Conservation (phyloP, 2,797 vertebrate species). For the Chrysocyon brachyurus region DNA sequence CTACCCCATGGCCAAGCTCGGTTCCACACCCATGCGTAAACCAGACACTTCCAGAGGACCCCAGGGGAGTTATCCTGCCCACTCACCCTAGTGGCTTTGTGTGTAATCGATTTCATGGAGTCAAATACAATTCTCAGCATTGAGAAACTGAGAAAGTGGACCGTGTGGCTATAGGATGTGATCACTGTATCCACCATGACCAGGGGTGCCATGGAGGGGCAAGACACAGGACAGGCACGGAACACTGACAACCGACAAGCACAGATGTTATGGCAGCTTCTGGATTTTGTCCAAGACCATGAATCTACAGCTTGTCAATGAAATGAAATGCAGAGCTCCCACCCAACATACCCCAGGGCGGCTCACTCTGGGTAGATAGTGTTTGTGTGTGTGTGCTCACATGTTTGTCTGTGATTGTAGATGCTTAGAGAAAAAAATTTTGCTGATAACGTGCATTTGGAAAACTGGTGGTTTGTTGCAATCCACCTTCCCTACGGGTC, state of each 20-base stretch:
- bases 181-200: too few relatives aligned
- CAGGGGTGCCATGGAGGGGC: too few relatives aligned
- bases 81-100: neutral
- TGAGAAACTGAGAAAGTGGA: neutral
- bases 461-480: neutral
- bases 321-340: neutral
- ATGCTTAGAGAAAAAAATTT: neutral
- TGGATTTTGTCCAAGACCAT: neutral
- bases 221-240: rapidly evolving
- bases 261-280: neutral
- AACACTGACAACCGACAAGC: neutral
- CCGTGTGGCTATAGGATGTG: neutral
- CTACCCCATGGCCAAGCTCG: neutral
- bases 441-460: neutral
- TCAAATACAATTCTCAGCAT: neutral
- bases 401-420: rapidly evolving
- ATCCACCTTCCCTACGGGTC: neutral
- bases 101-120: neutral
- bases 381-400: neutral
- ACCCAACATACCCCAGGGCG: too few relatives aligned
- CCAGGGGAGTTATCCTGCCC: neutral
- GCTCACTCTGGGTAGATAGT: neutral
- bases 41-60: too few relatives aligned
- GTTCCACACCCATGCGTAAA: too few relatives aligned
- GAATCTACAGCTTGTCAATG: neutral